Conservation (phyloP, 2,888 invertebrate genomes). For the Drosophila setosimentum region DNA sequence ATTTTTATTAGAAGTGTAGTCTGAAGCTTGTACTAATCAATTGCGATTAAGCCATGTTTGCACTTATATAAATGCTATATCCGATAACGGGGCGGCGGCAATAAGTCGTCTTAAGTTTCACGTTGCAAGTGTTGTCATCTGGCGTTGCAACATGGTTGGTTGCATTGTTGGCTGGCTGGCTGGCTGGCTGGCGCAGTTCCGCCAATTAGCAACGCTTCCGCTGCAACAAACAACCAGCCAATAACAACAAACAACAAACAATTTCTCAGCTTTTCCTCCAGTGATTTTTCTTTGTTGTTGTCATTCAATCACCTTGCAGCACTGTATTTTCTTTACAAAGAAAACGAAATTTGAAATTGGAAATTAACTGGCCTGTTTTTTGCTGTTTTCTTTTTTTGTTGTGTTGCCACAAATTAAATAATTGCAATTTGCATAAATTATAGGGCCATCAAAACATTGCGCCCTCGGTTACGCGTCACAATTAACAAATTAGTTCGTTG, state of each 20-base stretch:
- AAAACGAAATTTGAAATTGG: constrained; percentile 36
- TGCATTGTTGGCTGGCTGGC: constrained; percentile 8
- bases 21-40: constrained; percentile 63
- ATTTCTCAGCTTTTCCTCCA: constrained; percentile 69
- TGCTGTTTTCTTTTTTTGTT: background rate
- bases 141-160: constrained; percentile 70
- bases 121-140: constrained; percentile 71
- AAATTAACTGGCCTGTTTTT: constrained; percentile 6
- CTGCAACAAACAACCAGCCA: constrained; percentile 42
- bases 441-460: constrained; percentile 66
- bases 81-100: constrained; percentile 68
- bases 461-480: constrained; percentile 73
- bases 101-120: constrained; percentile 63
- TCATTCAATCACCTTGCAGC: constrained; percentile 37
- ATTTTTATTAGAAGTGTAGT: background rate
- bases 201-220: constrained; percentile 80
- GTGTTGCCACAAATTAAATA: constrained; percentile 59
- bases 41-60: constrained; percentile 81
- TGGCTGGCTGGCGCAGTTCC: constrained; percentile 64
- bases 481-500: constrained; percentile 78
- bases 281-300: constrained; percentile 27
- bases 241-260: constrained; percentile 32
- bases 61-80: constrained; percentile 73
- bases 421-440: constrained; percentile 73
- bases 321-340: constrained; percentile 36